Evolutionary conservation across 2,797 vertebrate species (phyloP).

Genomic region (Poecilia picta): DNA sequence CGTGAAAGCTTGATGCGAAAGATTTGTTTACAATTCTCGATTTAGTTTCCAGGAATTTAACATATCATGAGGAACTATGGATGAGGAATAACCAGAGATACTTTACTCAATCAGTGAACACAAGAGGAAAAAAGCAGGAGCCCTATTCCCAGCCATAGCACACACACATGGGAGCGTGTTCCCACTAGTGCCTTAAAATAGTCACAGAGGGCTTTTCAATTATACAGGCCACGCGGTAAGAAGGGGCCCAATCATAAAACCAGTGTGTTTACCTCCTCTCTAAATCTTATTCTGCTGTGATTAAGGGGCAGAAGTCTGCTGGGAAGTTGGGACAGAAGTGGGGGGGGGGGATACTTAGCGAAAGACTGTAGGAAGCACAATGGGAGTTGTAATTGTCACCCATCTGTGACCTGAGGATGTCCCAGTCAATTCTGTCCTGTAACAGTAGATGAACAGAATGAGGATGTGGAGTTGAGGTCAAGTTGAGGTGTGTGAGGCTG

Average conservation of each 20-base stretch:
- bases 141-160: constrained; percentile 64
- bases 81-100: constrained; percentile 34
- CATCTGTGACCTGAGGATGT: constrained; percentile 59
- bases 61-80: constrained; percentile 38
- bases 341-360: constrained; percentile 19
- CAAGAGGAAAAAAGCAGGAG: constrained; percentile 50
- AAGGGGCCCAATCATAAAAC: constrained; percentile 83
- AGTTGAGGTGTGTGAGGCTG: constrained; percentile 41
- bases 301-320: constrained; percentile 67
- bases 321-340: constrained; percentile 53
- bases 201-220: constrained; percentile 80
- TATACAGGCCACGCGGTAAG: constrained; percentile 75
- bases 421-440: constrained; percentile 37
- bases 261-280: constrained; percentile 79
- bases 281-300: constrained; percentile 78
- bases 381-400: constrained; percentile 65
- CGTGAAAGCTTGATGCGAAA: constrained; percentile 6
- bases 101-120: constrained; percentile 50
- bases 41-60: constrained; percentile 33
- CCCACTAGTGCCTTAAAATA: constrained; percentile 82
- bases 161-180: constrained; percentile 74
- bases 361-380: constrained; percentile 60
- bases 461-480: constrained; percentile 31
- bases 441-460: constrained; percentile 29
- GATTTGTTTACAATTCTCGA: constrained; percentile 37